Evolutionary conservation across 1,140 invertebrate genomes (phyloP).

Genomic region (Macrostomum lignano): DNA sequence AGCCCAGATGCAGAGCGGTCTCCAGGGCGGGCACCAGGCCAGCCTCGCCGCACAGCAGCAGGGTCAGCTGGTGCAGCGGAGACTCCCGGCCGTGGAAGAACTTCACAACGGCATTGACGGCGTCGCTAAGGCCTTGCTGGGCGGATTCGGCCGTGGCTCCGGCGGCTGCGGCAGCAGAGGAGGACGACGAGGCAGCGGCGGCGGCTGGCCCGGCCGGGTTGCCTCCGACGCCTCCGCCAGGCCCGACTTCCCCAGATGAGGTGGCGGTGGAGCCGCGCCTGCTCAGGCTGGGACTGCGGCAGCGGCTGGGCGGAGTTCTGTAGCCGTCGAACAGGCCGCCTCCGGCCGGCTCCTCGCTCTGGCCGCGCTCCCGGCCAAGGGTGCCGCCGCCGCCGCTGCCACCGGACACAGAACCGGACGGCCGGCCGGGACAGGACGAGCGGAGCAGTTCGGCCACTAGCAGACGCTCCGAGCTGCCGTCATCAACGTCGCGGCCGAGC

Average conservation of each 20-base stretch:
- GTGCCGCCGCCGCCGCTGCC: constrained; percentile 5
- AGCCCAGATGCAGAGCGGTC: constrained; percentile 62
- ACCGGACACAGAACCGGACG: not conserved
- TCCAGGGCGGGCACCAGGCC: constrained; percentile 70
- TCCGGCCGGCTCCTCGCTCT: not conserved
- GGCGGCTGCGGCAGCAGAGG: too few species aligned
- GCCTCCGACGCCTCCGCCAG: too few species aligned
- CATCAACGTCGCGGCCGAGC: constrained; percentile 78
- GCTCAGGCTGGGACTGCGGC: not conserved
- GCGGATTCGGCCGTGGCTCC: constrained; percentile 26
- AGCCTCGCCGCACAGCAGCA: constrained; percentile 65
- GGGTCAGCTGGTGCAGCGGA: too few species aligned
- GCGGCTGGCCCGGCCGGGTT: too few species aligned
- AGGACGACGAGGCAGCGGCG: too few species aligned
- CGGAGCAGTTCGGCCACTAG: constrained; percentile 55
- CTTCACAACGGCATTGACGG: constrained; percentile 82
- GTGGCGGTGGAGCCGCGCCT: constrained; percentile 1
- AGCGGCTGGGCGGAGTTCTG: constrained; percentile 10
- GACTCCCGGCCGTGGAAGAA: constrained; percentile 61
- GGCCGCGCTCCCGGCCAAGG: constrained; percentile 1
- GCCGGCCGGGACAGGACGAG: constrained; percentile 21
- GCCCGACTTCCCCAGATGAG: not conserved
- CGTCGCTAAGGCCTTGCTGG: constrained; percentile 38
- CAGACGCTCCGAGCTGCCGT: constrained; percentile 73
- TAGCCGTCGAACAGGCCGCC: not conserved